Base-by-base conservation (phyloP, 2,113 vertebrate species). In the Oriolus oriolus region DNA sequence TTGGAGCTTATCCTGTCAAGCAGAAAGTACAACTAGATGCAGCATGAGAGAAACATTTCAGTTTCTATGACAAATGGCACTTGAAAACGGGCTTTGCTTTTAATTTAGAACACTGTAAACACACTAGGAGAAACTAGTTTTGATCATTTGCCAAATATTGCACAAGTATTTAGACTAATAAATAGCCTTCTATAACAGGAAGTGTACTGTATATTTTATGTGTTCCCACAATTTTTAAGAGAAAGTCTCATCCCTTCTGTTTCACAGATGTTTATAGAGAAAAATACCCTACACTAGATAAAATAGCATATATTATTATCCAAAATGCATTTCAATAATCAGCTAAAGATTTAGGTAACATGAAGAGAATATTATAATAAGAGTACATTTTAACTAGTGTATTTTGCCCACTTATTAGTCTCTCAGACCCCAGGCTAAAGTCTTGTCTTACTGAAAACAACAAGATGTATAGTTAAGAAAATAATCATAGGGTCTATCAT, bases 91-190 rank as follows among this genome's bases (percentile, higher is more conserved):
- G 71, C 44, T 94, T 96, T 94, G 92, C 81, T 95, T 97, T 97
- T 91, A 93, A 82, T 95, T 96, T 91, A 92, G 68, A 88, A 93
- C 82, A 87, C 10, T 94, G 85, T 96, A 95, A 97, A 96, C 93
- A 96, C 79, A 69, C 89, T 52, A 47, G 61, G 74, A 78, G 54
- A 96, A 97, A 82, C 64, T 35, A 71, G 75, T 96, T 97, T 90
- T 96, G 96, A 96, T 93, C 92, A 93, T 94, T 87, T 95, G 94
- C 96, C 96, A 97, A 96, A 92, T 89, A 93, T 93, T 95, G 92
- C 95, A 95, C 79, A 97, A 97, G 76, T 89, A 96, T 97, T 97
- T 96, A 90, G 90, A 94, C 90, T 93, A 96, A 95, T 96, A 96
- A 96, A 95, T 94, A 96, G 81, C 37, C 65, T 87, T 92, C 76